Evolutionary conservation across 2,113 vertebrate species (phyloP).

Genomic region (Electrona antarctica): DNA sequence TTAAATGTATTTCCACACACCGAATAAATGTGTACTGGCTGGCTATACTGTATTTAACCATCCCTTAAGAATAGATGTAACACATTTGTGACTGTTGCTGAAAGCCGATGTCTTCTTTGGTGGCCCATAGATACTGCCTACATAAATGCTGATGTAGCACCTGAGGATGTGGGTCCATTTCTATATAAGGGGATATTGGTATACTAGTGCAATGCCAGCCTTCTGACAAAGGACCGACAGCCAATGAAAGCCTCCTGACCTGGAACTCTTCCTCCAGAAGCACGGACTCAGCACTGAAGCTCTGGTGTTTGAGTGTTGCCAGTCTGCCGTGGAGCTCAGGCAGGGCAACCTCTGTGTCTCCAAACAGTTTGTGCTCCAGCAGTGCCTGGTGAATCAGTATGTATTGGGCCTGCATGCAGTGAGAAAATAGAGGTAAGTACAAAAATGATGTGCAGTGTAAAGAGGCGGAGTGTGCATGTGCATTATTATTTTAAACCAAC

Average conservation of each 20-base stretch:
- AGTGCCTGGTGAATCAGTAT: constrained; percentile 95
- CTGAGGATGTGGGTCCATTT: no score
- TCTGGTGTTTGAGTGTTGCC: constrained; percentile 80
- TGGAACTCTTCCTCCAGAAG: constrained; percentile 90
- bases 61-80: no score
- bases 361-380: constrained; percentile 93
- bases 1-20: no score
- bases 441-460: not conserved
- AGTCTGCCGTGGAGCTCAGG: constrained; percentile 84
- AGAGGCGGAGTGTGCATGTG: no score
- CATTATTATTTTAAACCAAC: no score
- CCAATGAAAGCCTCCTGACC: constrained; percentile 68
- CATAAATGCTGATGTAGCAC: no score
- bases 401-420: constrained; percentile 86
- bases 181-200: no score
- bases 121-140: no score
- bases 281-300: constrained; percentile 76
- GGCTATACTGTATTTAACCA: not conserved
- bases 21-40: no score
- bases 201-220: no score
- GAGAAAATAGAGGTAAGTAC: not conserved
- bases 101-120: no score
- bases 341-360: constrained; percentile 90
- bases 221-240: not conserved
- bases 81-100: no score